Conservation (phyloP, 2,797 vertebrate genomes). For the Paratrypauchen microcephalus region DNA sequence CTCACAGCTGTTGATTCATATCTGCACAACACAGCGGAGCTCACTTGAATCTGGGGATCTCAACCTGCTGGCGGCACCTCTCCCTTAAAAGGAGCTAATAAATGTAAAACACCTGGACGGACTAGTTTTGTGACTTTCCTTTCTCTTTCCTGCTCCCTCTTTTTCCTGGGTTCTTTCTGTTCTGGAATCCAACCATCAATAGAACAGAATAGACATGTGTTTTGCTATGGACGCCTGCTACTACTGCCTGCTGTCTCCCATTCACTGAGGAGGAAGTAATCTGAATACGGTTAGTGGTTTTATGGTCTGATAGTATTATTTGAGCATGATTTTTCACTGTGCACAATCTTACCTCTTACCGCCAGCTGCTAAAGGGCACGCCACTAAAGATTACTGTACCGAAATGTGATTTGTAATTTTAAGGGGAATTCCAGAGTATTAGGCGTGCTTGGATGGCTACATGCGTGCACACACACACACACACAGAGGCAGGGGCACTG, state of each 20-base stretch:
- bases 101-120: conserved; percentile 24
- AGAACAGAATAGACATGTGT: conserved; percentile 61
- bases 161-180: conserved; percentile 27
- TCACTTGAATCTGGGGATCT: conserved; percentile 35
- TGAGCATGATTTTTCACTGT: neutral
- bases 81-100: conserved; percentile 27
- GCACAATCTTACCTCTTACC: conserved; percentile 12
- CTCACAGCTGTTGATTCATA: conserved; percentile 69
- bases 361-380: conserved; percentile 16
- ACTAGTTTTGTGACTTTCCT: conserved; percentile 27
- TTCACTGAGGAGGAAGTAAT: conserved; percentile 56
- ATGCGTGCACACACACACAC: neutral
- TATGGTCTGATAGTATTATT: conserved; percentile 13
- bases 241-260: conserved; percentile 44
- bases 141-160: neutral
- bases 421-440: conserved; percentile 59
- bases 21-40: conserved; percentile 38
- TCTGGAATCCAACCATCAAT: conserved; percentile 42
- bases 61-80: conserved; percentile 23
- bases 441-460: neutral
- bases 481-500: conserved; percentile 26
- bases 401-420: conserved; percentile 33
- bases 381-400: conserved; percentile 21
- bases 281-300: conserved; percentile 58
- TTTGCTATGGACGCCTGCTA: conserved; percentile 48